Evolutionary conservation across 2,888 invertebrate genomes (phyloP), one percentile per base, ranked within the genome.

Genomic region (Lordiphosa andalusiaca): DNA sequence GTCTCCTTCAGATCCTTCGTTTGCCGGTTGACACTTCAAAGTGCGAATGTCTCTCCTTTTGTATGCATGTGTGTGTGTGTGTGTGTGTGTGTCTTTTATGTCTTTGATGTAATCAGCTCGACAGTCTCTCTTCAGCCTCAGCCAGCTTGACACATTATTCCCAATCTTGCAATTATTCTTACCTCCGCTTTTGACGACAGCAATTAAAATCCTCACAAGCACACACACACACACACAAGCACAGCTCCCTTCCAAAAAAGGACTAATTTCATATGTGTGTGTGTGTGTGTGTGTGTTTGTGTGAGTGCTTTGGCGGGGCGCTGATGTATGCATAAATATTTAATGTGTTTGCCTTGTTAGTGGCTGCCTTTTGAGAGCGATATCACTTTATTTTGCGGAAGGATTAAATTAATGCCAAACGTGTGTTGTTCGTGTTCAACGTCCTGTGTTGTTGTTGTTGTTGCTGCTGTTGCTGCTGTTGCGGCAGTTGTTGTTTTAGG

Each of bases 341-440:
- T 73, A 82, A 78, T 82, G 78, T 85, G 78, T 85, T 87, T 87
- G 84, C 80, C 74, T 83, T 86, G 77, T 86, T 86, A 86, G 86
- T 71, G 87, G 87, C 69, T 82, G 75, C 76, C 33, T 38, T 30
- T 33, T 19, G 46, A 39, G 38, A 33, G 53, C 76, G 71, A 58
- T 83, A 85, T 85, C 86, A 87, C 87, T 87, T 87, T 75, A 87
- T 86, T 87, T 76, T 86, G 86, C 75, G 87, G 87, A 77, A 84
- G 86, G 85, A 84, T 87, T 85, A 85, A 73, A 78, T 85, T 83
- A 85, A 84, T 86, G 72, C 81, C 83, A 76, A 77, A 80, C 80
- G 81, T 80, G 74, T 80, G 80, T 76, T 62, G 48, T 56, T 30
- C 30, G 30, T 30, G 30, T 30, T 30, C 9, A 30, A 30, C 10